These are phyloP conservation scores for Hippopotamyrus pictus DNA, from an alignment of 2,797 vertebrate species.

Conservation along the genomic window DNA sequence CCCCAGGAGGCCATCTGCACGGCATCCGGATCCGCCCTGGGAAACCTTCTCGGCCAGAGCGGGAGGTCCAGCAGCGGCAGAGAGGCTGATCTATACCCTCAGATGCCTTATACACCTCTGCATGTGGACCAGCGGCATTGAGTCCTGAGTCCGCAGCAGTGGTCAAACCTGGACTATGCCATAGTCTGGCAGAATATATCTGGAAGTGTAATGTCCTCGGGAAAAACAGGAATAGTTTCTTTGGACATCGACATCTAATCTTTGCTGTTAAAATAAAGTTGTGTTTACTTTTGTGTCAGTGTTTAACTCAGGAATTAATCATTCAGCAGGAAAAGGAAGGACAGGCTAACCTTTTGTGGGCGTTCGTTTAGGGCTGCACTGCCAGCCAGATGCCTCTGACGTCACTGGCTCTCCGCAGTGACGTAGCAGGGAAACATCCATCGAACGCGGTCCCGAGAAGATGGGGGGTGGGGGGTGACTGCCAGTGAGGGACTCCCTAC, in stretches of 20 bases:
- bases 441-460: not conserved
- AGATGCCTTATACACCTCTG: not conserved
- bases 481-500: not conserved
- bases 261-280: not conserved
- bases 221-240: not conserved
- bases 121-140: not conserved
- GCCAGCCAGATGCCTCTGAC: not conserved
- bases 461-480: not conserved
- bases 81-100: not conserved
- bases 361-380: not conserved
- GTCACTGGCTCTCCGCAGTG: not conserved
- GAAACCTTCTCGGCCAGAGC: not conserved
- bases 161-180: not conserved
- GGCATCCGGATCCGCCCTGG: constrained; percentile 11
- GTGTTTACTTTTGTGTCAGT: not conserved
- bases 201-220: not conserved
- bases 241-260: not conserved
- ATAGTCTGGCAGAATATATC: not conserved
- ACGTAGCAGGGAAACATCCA: not conserved
- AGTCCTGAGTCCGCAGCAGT: not conserved
- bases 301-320: not conserved
- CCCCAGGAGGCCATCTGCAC: constrained; percentile 10
- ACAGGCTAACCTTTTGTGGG: not conserved
- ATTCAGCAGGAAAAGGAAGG: not conserved
- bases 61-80: not conserved